Base-by-base conservation (phyloP, 2,797 vertebrate genomes). In the Ctenochaetus hawaiiensis region DNA sequence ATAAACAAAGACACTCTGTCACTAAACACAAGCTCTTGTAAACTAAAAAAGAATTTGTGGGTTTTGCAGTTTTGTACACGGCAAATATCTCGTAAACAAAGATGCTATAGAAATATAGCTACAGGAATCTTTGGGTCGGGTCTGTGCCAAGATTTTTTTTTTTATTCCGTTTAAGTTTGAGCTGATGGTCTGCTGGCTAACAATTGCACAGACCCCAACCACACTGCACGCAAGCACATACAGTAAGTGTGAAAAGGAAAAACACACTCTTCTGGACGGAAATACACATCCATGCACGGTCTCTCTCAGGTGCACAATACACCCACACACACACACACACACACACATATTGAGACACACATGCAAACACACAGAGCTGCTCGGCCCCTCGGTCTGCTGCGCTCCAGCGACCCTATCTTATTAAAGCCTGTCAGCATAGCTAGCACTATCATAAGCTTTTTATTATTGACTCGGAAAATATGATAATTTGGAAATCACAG, bases 401-500 rank as follows among this genome's bases (percentile, higher is more conserved):
- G 92, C 94, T 95, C 93, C 92, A 94, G 81, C 91, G 82, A 92
- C 91, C 93, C 91, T 91, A 91, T 95, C 94, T 94, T 95, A 95
- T 95, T 95, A 95, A 95, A 95, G 89, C 87, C 92, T 93, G 94
- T 92, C 91, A 91, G 94, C 91, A 91, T 90, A 92, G 94, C 93
- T 92, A 92, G 90, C 93, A 91, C 92, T 94, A 94, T 96, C 94
- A 95, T 95, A 94, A 94, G 93, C 93, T 92, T 95, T 95, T 95
- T 94, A 95, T 95, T 95, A 95, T 95, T 94, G 93, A 95, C 94
- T 95, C 84, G 78, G 93, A 94, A 95, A 95, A 95, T 96, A 95
- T 96, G 94, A 95, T 96, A 94, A 95, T 95, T 95, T 93, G 90
- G 89, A 94, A 95, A 96, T 95, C 94, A 94, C 91, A 94, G 89